These are phyloP conservation scores for Rhagonycha fulva DNA, from an alignment of 2,888 invertebrate genomes.

Conservation along the genomic window DNA sequence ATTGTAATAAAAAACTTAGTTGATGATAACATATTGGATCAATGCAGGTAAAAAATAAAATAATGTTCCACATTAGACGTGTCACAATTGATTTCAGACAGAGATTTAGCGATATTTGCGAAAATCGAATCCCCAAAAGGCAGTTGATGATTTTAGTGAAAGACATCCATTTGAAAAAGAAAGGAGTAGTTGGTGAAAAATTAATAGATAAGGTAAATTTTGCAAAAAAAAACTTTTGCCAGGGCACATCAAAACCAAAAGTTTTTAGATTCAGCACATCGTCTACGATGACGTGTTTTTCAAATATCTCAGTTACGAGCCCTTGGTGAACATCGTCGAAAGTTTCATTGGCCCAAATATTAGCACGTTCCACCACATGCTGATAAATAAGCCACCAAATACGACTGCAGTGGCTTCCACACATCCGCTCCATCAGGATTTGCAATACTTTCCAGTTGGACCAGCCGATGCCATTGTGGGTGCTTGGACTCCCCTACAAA, in stretches of 20 bases:
- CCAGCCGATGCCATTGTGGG: conserved; percentile 79
- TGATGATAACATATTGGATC: conserved; percentile 66
- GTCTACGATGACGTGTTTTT: conserved; percentile 73
- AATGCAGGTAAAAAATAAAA: conserved; percentile 60
- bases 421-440: conserved; percentile 76
- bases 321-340: conserved; percentile 70
- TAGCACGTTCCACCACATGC: conserved; percentile 81
- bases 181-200: conserved; percentile 65
- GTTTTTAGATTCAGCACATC: conserved; percentile 69
- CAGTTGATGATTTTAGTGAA: conserved; percentile 65
- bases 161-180: conserved; percentile 64
- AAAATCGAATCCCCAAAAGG: conserved; percentile 61
- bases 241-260: not conserved
- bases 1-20: conserved; percentile 74
- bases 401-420: conserved; percentile 62
- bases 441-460: conserved; percentile 86
- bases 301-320: conserved; percentile 66
- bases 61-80: not conserved
- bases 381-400: conserved; percentile 89
- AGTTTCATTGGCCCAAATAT: conserved; percentile 76
- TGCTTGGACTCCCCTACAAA: conserved; percentile 87
- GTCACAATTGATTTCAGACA: conserved; percentile 55
- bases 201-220: conserved; percentile 66
- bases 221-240: not conserved
- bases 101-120: conserved; percentile 73